Evolutionary conservation across 2,113 vertebrate species (phyloP).

Genomic region (Protobothrops flavoviridis): DNA sequence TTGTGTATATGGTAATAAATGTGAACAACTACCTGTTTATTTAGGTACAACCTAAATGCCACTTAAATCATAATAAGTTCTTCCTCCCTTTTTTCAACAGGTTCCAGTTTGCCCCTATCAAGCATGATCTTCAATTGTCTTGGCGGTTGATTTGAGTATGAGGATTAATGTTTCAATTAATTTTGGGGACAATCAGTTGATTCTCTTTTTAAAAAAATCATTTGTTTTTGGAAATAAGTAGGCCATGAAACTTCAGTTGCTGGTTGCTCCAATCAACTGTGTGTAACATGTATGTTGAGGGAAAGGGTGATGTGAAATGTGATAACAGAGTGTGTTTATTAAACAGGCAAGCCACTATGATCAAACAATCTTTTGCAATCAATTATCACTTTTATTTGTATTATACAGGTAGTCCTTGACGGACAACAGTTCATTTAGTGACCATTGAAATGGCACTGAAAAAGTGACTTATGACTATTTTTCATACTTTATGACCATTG

Average conservation of each 20-base stretch:
- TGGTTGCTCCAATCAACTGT: not conserved
- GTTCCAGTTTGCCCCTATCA: not conserved
- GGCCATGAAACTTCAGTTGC: not conserved
- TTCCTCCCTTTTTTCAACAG: constrained; percentile 1
- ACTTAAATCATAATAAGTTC: not conserved
- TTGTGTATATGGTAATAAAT: not conserved
- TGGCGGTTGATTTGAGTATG: not conserved
- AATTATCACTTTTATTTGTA: not conserved
- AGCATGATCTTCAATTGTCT: not conserved
- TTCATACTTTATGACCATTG: too few species aligned
- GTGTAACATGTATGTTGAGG: not conserved
- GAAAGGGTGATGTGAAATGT: not conserved
- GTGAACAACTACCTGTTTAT: not conserved
- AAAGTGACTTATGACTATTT: too few species aligned
- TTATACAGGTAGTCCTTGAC: not conserved
- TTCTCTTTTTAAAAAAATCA: not conserved
- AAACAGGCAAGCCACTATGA: not conserved
- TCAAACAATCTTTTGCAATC: not conserved
- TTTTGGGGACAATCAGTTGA: not conserved
- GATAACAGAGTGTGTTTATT: not conserved
- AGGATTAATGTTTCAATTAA: not conserved
- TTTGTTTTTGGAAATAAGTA: not conserved
- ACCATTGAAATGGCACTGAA: too few species aligned
- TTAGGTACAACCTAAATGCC: not conserved
- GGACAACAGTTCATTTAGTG: too few species aligned